Evolutionary conservation across 2,888 invertebrate species (phyloP), one percentile per base, ranked within the genome.

Genomic region (Antitype chi): DNA sequence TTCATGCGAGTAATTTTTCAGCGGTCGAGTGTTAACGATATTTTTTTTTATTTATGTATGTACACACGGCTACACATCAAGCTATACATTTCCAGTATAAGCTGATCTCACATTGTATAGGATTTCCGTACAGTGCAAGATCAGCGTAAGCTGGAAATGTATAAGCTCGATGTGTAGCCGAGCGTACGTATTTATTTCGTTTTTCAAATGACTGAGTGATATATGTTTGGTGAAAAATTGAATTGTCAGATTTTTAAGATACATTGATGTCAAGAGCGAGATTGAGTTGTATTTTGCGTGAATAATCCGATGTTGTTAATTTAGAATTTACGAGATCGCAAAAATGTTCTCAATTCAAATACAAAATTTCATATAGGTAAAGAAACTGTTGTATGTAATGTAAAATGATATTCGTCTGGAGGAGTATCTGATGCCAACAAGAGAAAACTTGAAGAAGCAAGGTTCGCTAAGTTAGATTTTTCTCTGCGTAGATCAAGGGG

Each of bases 1-100:
- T 88, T 87, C 82, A 88, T 85, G 80, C 81, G 82, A 78, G 87
- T 89, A 88, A 92, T 92, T 91, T 93, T 93, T 93, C 92, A 93
- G 90, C 87, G 84, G 81, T 70, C 66, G 85, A 77, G 81, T 82
- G 74, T 84, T 82, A 83, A 75, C 74, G 84, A 85, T 78, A 82
- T 68, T 25, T 78, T 85, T 82, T 87, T 87, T 82, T 87, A 85
- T 89, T 88, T 88, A 84, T 83, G 78, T 74, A 55, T 80, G 75
- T 6, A n/a, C n/a, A n/a, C n/a, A n/a, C n/a, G n/a, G n/a, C n/a
- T n/a, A n/a, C n/a, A n/a, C n/a, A n/a, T n/a, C n/a, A n/a, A n/a
- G n/a, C n/a, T n/a, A n/a, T n/a, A n/a, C n/a, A n/a, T n/a, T n/a
- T n/a, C n/a, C n/a, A n/a, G n/a, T n/a, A n/a, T n/a, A n/a, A n/a